Evolutionary conservation across 1,140 invertebrate species (phyloP).

Genomic region (Ostrea edulis): DNA sequence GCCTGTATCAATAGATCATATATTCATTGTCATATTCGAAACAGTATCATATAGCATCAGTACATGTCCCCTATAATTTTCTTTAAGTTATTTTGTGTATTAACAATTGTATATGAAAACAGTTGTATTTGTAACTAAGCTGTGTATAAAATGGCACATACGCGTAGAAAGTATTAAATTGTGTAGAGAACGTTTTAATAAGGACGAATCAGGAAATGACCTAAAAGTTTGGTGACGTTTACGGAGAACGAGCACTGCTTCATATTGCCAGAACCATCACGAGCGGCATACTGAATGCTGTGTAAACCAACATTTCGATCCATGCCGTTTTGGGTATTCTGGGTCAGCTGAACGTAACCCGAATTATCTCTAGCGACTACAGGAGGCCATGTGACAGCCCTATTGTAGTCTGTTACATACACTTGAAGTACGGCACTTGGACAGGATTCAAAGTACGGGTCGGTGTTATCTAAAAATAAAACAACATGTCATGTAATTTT

Average conservation of each 20-base stretch:
- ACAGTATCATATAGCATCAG: no score
- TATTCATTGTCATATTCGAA: no score
- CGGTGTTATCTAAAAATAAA: neutral
- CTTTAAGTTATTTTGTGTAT: neutral
- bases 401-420: neutral
- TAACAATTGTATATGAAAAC: neutral
- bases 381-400: neutral
- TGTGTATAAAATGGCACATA: no score
- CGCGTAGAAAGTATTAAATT: no score
- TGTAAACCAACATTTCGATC: neutral
- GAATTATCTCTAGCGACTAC: neutral
- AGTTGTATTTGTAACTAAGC: no score
- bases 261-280: neutral
- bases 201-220: neutral
- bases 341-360: neutral
- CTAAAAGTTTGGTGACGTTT: neutral
- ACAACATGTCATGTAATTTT: neutral
- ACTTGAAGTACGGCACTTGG: neutral
- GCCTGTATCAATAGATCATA: neutral
- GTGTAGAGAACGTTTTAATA: neutral
- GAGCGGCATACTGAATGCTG: neutral
- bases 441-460: neutral
- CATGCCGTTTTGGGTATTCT: neutral
- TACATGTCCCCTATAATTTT: neutral
- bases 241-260: neutral